Conservation (phyloP, 2,113 vertebrate species). For the Elachura formosa region DNA sequence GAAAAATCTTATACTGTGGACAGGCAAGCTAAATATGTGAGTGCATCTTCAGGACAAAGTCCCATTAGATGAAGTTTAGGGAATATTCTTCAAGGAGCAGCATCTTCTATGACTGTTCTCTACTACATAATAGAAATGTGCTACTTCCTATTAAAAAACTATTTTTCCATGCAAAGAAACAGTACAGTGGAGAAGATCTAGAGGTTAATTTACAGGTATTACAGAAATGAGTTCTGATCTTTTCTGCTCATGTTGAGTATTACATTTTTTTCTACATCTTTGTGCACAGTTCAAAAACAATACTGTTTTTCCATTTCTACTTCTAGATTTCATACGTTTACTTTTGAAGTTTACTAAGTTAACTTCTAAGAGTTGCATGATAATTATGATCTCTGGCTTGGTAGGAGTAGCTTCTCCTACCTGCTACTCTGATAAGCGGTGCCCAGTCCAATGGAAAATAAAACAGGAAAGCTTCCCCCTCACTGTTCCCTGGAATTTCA, state of each 20-base stretch:
- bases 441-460: background rate
- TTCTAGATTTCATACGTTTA: background rate
- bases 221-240: background rate
- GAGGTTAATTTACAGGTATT: background rate
- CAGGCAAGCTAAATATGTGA: background rate
- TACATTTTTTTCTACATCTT: background rate
- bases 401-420: background rate
- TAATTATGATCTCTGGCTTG: background rate
- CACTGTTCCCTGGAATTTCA: background rate
- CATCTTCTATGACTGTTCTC: background rate
- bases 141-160: background rate
- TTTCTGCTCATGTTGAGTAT: background rate
- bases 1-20: background rate
- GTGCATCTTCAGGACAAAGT: background rate
- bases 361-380: background rate
- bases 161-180: background rate
- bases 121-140: background rate
- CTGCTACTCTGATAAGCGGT: background rate
- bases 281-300: background rate
- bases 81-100: background rate
- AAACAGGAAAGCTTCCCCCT: background rate
- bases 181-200: background rate
- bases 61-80: background rate
- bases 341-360: background rate
- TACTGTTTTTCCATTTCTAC: background rate